phyloP scores from a whole-genome alignment of 2,797 vertebrate species.

The Cyprinodon diabolis region DNA sequence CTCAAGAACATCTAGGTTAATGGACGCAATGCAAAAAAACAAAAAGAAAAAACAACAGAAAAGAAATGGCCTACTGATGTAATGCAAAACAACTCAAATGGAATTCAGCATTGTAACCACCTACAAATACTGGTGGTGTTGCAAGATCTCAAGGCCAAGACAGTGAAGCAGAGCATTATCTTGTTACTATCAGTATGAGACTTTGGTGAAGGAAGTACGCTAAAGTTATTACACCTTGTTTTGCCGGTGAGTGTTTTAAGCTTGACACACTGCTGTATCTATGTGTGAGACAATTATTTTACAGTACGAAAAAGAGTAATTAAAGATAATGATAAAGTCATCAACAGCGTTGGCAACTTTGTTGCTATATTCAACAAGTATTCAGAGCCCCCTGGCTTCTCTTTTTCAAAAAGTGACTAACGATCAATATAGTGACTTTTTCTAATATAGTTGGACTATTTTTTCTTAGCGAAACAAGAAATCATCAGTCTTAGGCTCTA shows the following conservation, averaged over 20 bases:
- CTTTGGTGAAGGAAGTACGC: neutral
- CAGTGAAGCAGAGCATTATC: neutral
- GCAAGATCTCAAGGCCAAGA: no score
- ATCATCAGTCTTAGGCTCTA: neutral
- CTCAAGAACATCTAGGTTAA: slow-evolving; percentile 81
- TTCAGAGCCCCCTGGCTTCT: no score
- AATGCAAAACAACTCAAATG: slow-evolving; percentile 50
- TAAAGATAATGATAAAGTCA: neutral
- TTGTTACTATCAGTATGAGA: neutral
- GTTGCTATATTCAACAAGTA: neutral
- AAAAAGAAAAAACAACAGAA: no score
- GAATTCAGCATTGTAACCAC: slow-evolving; percentile 5
- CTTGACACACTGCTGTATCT: neutral
- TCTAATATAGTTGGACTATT: neutral
- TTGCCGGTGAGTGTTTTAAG: neutral
- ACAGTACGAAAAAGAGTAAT: neutral
- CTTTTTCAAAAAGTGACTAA: neutral
- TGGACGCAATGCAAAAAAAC: slow-evolving; percentile 49
- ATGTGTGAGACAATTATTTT: neutral
- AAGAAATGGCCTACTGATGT: slow-evolving; percentile 44
- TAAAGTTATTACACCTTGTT: neutral
- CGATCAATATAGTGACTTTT: neutral
- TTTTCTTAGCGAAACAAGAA: neutral
- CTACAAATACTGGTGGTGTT: neutral
- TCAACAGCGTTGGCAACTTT: neutral